Conservation (phyloP, 1,140 invertebrate genomes). For the Medauroidea extradentata region DNA sequence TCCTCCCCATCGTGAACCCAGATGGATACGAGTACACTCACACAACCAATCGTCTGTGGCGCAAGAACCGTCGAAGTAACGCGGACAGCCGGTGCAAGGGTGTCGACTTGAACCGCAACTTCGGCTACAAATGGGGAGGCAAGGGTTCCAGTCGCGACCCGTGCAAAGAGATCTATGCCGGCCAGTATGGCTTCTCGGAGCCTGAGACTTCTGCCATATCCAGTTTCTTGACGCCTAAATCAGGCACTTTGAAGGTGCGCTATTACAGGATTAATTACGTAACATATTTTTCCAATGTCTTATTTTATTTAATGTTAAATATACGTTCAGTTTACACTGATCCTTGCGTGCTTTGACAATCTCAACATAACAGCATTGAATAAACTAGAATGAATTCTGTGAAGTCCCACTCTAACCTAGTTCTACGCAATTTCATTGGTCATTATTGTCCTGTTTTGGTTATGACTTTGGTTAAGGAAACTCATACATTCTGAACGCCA, state of each 20-base stretch:
- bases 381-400: no score
- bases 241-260: neutral
- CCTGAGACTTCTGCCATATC: slow-evolving; percentile 63
- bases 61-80: slow-evolving; percentile 40
- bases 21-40: slow-evolving; percentile 53
- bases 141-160: slow-evolving; percentile 68
- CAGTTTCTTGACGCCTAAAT: slow-evolving; percentile 15
- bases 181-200: slow-evolving; percentile 75
- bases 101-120: slow-evolving; percentile 67
- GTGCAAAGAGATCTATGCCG: slow-evolving; percentile 76
- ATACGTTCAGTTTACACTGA: no score
- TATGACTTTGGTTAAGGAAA: no score
- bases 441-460: no score
- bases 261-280: no score
- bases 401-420: no score
- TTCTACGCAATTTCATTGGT: no score
- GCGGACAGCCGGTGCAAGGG: slow-evolving; percentile 40
- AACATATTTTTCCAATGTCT: no score
- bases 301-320: no score
- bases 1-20: slow-evolving; percentile 56
- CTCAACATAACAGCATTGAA: no score
- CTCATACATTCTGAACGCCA: no score
- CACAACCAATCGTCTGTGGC: slow-evolving; percentile 49
- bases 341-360: no score
- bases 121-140: slow-evolving; percentile 62